These are phyloP conservation scores for Paedocypris sp. DNA, from an alignment of 2,113 vertebrate genomes.

Conservation along the genomic window DNA sequence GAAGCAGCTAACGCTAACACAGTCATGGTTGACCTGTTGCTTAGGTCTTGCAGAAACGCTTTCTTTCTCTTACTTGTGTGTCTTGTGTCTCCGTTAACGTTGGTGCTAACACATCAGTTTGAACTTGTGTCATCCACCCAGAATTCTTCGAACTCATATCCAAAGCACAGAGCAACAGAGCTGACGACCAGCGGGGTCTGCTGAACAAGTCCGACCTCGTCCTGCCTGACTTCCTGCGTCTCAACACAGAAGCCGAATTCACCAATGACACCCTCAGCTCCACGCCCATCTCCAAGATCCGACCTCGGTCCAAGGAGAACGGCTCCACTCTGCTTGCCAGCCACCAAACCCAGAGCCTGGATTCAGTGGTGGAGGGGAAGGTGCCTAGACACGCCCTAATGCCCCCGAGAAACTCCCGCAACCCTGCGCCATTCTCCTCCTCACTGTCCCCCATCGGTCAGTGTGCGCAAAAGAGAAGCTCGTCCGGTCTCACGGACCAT, in stretches of 20 bases:
- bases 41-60: conserved; percentile 33
- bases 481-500: conserved; percentile 47
- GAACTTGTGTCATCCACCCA: conserved; percentile 46
- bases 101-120: background rate
- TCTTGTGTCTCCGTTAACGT: background rate
- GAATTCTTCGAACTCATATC: conserved; percentile 99
- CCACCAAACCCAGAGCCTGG: conserved; percentile 60
- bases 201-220: conserved; percentile 91
- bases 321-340: conserved; percentile 48
- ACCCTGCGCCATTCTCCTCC: conserved; percentile 48
- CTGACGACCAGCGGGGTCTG: conserved; percentile 95
- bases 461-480: conserved; percentile 19
- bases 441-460: conserved; percentile 60
- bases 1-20: conserved; percentile 46
- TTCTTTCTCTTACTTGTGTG: conserved; percentile 37
- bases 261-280: conserved; percentile 52
- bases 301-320: conserved; percentile 47
- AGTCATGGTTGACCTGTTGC: conserved; percentile 34
- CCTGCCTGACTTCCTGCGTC: conserved; percentile 87
- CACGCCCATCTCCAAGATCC: conserved; percentile 51
- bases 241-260: conserved; percentile 38
- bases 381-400: conserved; percentile 48
- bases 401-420: conserved; percentile 28
- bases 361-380: conserved; percentile 51
- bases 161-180: conserved; percentile 97